Evolutionary conservation across 2,113 vertebrate species (phyloP), one percentile per base, ranked within the genome.

Genomic region (Callaeas wilsoni): DNA sequence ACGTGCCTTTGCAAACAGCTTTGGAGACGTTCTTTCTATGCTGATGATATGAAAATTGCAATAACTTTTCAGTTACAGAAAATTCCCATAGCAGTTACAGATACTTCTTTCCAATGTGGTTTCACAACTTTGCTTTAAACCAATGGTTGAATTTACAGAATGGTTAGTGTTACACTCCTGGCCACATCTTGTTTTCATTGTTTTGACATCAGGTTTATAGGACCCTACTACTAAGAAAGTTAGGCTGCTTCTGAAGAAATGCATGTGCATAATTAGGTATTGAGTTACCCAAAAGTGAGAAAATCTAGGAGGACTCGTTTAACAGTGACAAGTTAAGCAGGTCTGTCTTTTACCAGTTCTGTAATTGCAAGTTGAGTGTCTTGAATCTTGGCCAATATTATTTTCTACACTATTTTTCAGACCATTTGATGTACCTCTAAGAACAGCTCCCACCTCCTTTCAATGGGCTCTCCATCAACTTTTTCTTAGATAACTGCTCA

Each of bases 161-260:
- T 57, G 68, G 81, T 93, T 84, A 57, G 49, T 94, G 93, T 97
- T 97, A 97, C 46, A 78, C 84, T 90, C 68, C 95, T 97, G 96
- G 94, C 97, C 94, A 97, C 95, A 91, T 94, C 93, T 96, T 98
- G 80, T 96, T 98, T 97, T 97, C 84, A 52, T 11, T 97, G 92
- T 93, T 94, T 92, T 95, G 91, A 96, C 96, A 97, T 96, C 81
- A 96, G 46, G 39, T 97, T 98, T 96, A 90, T 79, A 95, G 81
- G 62, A 62, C 82, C 46, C 89, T 94, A 94, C 16, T n/a, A 9
- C 91, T 97, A 88, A 96, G 81, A 91, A 92, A 68, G 42, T 65
- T 63, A 87, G 74, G 33, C 60, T 76, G 47, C 68, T 96, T 98
- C 86, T 96, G 62, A 95, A 97, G 65, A 23, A 71, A 70, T 46